Percentiles rank a stretch among this genome's conserved stretches.
Evolutionary conservation across 2,888 invertebrate genomes (phyloP).

Genomic region (Seira musarum): DNA sequence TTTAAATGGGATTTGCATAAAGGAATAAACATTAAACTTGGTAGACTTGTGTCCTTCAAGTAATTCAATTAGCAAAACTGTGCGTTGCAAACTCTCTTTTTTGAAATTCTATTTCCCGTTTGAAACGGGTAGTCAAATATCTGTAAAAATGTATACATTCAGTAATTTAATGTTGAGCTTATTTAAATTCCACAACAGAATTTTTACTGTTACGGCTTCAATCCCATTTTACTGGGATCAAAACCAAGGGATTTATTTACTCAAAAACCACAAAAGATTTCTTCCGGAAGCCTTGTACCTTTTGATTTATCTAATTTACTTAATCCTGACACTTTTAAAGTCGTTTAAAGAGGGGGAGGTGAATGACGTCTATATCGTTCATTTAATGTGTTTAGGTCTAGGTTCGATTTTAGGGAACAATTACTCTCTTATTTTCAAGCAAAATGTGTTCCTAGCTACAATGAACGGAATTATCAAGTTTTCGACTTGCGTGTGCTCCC

Average conservation of each 20-base stretch:
- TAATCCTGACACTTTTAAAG: not conserved
- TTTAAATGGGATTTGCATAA: too few relatives aligned
- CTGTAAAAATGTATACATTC: constrained; percentile 25
- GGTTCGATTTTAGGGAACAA: not conserved
- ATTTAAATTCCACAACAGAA: not conserved
- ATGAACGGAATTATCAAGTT: constrained; percentile 3
- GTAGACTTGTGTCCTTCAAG: too few relatives aligned
- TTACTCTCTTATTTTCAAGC: not conserved
- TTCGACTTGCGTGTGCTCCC: too few relatives aligned
- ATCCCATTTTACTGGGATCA: constrained; percentile 28
- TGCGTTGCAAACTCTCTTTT: too few relatives aligned
- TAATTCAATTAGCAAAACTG: too few relatives aligned
- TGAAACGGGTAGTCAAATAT: too few relatives aligned
- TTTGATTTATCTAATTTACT: not conserved
- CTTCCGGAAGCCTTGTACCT: not conserved
- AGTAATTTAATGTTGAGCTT: constrained; percentile 34
- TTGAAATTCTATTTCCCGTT: too few relatives aligned
- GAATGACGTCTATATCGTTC: not conserved
- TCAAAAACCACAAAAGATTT: not conserved
- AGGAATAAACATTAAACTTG: too few relatives aligned
- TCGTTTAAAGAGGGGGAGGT: not conserved
- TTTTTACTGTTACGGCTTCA: not conserved
- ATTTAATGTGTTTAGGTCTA: not conserved
- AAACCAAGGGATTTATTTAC: not conserved
- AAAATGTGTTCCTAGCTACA: not conserved